Conservation (phyloP, 2,888 invertebrate species). For the Heliconius cydno region DNA sequence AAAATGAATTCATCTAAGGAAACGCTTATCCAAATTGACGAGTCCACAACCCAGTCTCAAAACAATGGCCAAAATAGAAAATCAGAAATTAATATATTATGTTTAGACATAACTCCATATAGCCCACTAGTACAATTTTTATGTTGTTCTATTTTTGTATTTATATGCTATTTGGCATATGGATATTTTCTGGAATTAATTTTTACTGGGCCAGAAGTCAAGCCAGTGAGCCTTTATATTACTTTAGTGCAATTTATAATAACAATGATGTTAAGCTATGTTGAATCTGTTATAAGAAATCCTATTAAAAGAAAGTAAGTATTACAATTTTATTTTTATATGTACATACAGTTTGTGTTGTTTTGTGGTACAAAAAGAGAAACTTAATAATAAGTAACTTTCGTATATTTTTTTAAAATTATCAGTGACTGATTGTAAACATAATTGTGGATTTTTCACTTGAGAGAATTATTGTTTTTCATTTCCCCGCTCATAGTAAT, state of each 20-base stretch:
- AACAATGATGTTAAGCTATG: conserved; percentile 91
- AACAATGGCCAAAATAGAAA: conserved; percentile 54
- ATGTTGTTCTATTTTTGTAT: conserved; percentile 90
- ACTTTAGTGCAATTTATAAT: conserved; percentile 95
- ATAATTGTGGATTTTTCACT: too few relatives aligned
- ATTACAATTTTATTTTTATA: conserved; percentile 12
- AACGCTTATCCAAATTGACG: conserved; percentile 67
- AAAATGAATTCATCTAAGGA: conserved; percentile 65
- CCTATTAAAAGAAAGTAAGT: conserved; percentile 84
- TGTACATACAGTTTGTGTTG: too few relatives aligned
- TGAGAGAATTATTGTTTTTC: too few relatives aligned
- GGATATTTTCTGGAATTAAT: conserved; percentile 96
- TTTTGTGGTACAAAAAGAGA: too few relatives aligned
- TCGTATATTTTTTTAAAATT: too few relatives aligned
- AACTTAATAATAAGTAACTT: too few relatives aligned
- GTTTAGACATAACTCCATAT: conserved; percentile 87
- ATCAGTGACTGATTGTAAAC: too few relatives aligned
- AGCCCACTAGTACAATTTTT: conserved; percentile 88
- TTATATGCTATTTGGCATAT: conserved; percentile 94
- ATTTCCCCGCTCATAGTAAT: too few relatives aligned
- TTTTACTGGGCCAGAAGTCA: conserved; percentile 94
- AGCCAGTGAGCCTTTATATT: conserved; percentile 95
- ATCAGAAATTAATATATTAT: conserved; percentile 86
- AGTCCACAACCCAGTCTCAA: conserved; percentile 42
- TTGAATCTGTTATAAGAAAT: conserved; percentile 87